Percentiles rank a stretch among this genome's conserved stretches.
phyloP scores from a whole-genome alignment of 2,113 vertebrate genomes.

The Mirounga angustirostris region DNA sequence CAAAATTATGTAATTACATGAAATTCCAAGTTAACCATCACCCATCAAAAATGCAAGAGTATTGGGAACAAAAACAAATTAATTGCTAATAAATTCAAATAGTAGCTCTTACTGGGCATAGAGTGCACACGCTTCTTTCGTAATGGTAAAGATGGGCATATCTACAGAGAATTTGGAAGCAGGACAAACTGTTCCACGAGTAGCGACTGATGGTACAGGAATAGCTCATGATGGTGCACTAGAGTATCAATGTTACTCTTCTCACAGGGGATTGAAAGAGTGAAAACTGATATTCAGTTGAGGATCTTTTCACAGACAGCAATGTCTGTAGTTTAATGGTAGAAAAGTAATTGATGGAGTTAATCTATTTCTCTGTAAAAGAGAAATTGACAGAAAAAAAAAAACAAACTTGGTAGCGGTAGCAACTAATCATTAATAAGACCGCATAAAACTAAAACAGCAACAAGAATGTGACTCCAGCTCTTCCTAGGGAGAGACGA shows the following conservation, averaged over 20 bases:
- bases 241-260: not conserved
- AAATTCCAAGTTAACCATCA: conserved; percentile 21
- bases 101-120: not conserved
- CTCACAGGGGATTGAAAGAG: not conserved
- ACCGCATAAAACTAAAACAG: not conserved
- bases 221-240: not conserved
- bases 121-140: not conserved
- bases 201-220: not conserved
- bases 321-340: not conserved
- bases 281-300: conserved; percentile 17
- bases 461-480: not conserved
- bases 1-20: not conserved
- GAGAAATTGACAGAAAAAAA: not conserved
- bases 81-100: conserved; percentile 48
- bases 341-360: not conserved
- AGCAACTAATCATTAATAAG: not conserved
- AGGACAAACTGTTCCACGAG: not conserved
- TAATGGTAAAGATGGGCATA: not conserved
- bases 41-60: not conserved
- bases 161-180: not conserved
- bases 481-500: not conserved
- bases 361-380: conserved; percentile 37
- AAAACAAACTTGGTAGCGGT: not conserved
- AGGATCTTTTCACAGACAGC: not conserved
- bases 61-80: conserved; percentile 1